phyloP scores from a whole-genome alignment of 2,797 vertebrate species.

The Eptatretus atami region DNA sequence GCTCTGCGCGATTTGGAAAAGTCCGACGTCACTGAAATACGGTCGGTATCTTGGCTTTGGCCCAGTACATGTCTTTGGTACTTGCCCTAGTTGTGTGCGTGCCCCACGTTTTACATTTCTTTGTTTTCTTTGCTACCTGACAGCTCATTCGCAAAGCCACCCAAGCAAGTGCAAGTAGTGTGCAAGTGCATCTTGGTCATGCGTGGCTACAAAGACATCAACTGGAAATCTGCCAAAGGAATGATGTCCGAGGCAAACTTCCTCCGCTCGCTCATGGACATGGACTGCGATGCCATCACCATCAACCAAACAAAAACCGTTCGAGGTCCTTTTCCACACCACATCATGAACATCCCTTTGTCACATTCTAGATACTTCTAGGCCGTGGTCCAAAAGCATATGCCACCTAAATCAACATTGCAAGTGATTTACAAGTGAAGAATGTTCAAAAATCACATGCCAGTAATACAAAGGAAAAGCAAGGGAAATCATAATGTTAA shows the following conservation, averaged over 20 bases:
- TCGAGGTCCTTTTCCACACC: conserved; percentile 18
- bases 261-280: conserved; percentile 47
- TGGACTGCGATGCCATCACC: conserved; percentile 44
- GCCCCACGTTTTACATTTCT: background rate
- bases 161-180: conserved; percentile 56
- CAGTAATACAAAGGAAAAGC: too few relatives aligned
- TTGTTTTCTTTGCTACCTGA: background rate
- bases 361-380: too few relatives aligned
- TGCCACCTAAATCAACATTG: too few relatives aligned
- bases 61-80: too few relatives aligned
- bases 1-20: conserved; percentile 72
- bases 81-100: background rate
- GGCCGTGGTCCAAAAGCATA: too few relatives aligned
- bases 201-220: conserved; percentile 54
- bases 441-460: too few relatives aligned
- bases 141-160: conserved; percentile 82
- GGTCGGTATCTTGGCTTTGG: conserved; percentile 16
- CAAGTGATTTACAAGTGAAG: too few relatives aligned
- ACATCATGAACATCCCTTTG: too few relatives aligned
- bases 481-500: too few relatives aligned
- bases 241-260: conserved; percentile 96
- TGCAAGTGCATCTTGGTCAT: conserved; percentile 82
- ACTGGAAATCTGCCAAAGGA: conserved; percentile 54
- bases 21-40: conserved; percentile 76
- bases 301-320: conserved; percentile 37